These are phyloP conservation scores for Bryconaethiops microstoma DNA, from an alignment of 2,797 vertebrate species.

Conservation along the genomic window DNA sequence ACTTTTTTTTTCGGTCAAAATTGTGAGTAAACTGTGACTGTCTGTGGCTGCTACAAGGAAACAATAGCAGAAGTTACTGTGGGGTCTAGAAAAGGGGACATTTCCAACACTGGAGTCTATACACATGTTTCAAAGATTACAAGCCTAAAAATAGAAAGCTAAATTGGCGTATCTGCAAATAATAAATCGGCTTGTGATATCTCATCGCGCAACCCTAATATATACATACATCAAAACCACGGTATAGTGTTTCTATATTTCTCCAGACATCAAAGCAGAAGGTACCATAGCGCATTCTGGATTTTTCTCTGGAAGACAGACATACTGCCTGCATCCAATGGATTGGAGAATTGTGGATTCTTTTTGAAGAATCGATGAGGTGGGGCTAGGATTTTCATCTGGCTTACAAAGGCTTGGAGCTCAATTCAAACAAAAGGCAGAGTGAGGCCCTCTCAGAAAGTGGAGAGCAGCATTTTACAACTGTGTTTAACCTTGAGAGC, in stretches of 20 bases:
- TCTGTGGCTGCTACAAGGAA: too few relatives aligned
- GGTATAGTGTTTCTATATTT: background rate
- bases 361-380: conserved; percentile 38
- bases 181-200: too few relatives aligned
- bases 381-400: conserved; percentile 17
- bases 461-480: conserved; percentile 45
- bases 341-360: conserved; percentile 39
- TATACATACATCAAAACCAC: background rate
- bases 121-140: too few relatives aligned
- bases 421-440: conserved; percentile 44
- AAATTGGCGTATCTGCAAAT: too few relatives aligned
- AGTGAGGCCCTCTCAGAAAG: conserved; percentile 30
- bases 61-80: too few relatives aligned
- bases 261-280: conserved; percentile 33
- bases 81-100: too few relatives aligned
- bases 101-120: too few relatives aligned
- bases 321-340: conserved; percentile 25
- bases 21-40: too few relatives aligned
- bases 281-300: conserved; percentile 35
- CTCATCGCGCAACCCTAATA: too few relatives aligned
- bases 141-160: too few relatives aligned
- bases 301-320: conserved; percentile 42
- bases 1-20: too few relatives aligned
- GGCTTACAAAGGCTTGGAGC: conserved; percentile 44
- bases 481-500: conserved; percentile 59